Conservation (phyloP, 1,140 invertebrate genomes). For the Pseudomyrmex dendroicus region DNA sequence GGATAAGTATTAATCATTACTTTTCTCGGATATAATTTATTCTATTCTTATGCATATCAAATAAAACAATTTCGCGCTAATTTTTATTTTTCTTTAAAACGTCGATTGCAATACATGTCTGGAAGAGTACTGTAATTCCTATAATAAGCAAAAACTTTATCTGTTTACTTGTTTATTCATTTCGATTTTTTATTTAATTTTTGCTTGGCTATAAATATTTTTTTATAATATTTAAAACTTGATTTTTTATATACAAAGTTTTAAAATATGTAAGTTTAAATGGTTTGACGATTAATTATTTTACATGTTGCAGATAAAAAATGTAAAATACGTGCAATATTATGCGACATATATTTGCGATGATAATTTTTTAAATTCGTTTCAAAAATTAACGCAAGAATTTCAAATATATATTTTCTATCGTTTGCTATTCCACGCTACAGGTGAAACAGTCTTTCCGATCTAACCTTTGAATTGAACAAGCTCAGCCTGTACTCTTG, state of each 20-base stretch:
- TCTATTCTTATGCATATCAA: not conserved
- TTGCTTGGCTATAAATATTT: no score
- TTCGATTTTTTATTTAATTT: no score
- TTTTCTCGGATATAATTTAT: no score
- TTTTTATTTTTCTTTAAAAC: not conserved
- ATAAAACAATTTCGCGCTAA: not conserved
- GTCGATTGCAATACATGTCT: no score
- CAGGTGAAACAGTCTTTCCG: not conserved
- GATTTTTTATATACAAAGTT: no score
- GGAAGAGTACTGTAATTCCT: no score
- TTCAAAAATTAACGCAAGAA: not conserved
- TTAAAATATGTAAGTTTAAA: no score
- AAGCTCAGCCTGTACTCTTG: constrained; percentile 31
- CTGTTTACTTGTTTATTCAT: no score
- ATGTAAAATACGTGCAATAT: not conserved
- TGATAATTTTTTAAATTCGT: no score
- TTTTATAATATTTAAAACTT: no score
- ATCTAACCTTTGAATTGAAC: constrained; percentile 7
- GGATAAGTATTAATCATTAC: not conserved
- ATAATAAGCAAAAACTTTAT: no score
- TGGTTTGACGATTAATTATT: not conserved
- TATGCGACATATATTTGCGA: not conserved
- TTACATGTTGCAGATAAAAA: not conserved
- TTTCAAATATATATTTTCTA: constrained; percentile 8
- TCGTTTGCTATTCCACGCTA: not conserved